Conservation (phyloP, 2,888 invertebrate genomes). For the Drosophila acutilabella region DNA sequence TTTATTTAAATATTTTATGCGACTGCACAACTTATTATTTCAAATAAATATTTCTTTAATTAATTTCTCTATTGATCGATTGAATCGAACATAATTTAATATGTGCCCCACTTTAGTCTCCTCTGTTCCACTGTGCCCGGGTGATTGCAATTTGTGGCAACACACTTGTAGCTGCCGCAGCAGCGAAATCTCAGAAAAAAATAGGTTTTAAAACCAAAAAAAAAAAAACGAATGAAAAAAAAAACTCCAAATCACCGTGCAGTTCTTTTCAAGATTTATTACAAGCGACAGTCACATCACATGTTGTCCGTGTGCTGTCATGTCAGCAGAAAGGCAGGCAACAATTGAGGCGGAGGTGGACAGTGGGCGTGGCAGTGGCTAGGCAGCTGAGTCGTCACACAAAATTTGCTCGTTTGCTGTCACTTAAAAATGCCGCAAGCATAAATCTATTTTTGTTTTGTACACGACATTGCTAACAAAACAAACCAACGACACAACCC, state of each 20-base stretch:
- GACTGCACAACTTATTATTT: too few relatives aligned
- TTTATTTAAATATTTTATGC: too few relatives aligned
- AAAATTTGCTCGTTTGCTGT: conserved; percentile 72
- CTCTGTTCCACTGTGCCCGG: conserved; percentile 24
- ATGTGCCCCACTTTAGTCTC: too few relatives aligned
- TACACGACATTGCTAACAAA: conserved; percentile 46
- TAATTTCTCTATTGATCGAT: neutral
- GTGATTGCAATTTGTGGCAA: conserved; percentile 38
- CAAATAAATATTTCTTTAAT: too few relatives aligned
- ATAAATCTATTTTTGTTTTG: conserved; percentile 78
- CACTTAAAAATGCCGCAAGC: conserved; percentile 79
- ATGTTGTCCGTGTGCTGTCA: conserved; percentile 67
- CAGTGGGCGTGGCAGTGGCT: conserved; percentile 24
- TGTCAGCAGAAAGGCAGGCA: conserved; percentile 42
- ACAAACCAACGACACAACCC: conserved; percentile 45
- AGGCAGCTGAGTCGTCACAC: conserved; percentile 40
- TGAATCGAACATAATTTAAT: too few relatives aligned
- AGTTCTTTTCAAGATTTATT: conserved; percentile 74
- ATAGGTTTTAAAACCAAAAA: neutral
- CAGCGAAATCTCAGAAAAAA: conserved; percentile 31
- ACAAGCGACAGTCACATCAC: conserved; percentile 74
- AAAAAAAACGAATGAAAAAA: neutral
- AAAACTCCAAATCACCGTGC: conserved; percentile 64
- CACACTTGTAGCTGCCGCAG: conserved; percentile 66
- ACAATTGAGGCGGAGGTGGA: conserved; percentile 11